These are phyloP conservation scores for Drosophila leonis DNA, from an alignment of 2,888 invertebrate species.

Conservation along the genomic window DNA sequence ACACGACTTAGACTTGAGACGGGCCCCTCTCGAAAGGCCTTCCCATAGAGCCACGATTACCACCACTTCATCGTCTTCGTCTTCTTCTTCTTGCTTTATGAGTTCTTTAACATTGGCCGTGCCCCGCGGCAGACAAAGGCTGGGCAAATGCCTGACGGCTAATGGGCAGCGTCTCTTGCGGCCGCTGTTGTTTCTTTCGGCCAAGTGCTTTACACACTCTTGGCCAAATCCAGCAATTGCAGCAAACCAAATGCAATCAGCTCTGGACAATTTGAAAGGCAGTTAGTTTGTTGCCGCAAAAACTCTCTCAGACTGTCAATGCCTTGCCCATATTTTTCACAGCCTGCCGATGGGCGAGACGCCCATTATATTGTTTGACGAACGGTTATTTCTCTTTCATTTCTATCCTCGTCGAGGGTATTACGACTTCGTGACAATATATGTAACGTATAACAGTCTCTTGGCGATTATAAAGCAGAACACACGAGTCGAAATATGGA, in stretches of 20 bases:
- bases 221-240: constrained; percentile 50
- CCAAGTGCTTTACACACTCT: constrained; percentile 48
- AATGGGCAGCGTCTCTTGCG: constrained; percentile 49
- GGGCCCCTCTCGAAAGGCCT: constrained; percentile 42
- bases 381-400: constrained; percentile 8
- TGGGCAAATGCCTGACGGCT: constrained; percentile 64
- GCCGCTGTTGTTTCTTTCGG: constrained; percentile 39
- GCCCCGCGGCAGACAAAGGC: constrained; percentile 51
- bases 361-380: constrained; percentile 26
- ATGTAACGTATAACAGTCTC: not conserved
- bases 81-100: constrained; percentile 60
- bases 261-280: constrained; percentile 57
- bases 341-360: constrained; percentile 22
- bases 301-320: constrained; percentile 32
- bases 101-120: constrained; percentile 72
- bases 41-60: constrained; percentile 46
- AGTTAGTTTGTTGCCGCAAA: constrained; percentile 27
- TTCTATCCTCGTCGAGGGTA: not conserved
- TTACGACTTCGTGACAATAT: not conserved
- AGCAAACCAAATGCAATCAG: constrained; percentile 58
- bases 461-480: not conserved
- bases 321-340: constrained; percentile 24
- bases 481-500: not conserved
- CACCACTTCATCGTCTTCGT: constrained; percentile 8
- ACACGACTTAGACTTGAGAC: constrained; percentile 30